Evolutionary conservation across 2,888 invertebrate genomes (phyloP).

Genomic region (Caenorhabditis sp.): DNA sequence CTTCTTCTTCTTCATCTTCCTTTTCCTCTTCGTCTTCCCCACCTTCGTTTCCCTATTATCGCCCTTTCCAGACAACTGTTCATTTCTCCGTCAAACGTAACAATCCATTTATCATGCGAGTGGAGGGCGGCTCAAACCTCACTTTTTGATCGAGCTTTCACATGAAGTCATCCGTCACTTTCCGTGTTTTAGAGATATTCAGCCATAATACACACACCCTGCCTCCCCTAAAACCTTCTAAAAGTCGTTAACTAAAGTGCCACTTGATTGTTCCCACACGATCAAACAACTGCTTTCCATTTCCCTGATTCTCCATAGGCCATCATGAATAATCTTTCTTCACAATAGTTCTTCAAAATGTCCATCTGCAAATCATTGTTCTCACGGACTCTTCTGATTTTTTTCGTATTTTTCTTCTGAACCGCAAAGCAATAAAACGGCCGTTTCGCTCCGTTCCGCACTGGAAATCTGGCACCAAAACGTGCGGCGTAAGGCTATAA

Average conservation of each 20-base stretch:
- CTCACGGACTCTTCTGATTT: no score
- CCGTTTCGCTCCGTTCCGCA: background rate
- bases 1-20: conserved; percentile 7
- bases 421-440: conserved; percentile 12
- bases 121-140: background rate
- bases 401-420: background rate
- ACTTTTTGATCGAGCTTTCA: conserved; percentile 17
- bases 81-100: conserved; percentile 17
- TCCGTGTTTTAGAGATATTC: background rate
- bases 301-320: no score
- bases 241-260: no score
- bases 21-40: no score
- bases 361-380: no score
- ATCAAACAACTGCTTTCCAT: no score
- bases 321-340: no score
- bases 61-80: conserved; percentile 40
- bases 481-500: no score
- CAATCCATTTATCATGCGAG: conserved; percentile 38
- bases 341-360: no score
- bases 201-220: background rate
- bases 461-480: conserved; percentile 14
- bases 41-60: conserved; percentile 10
- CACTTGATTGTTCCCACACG: no score
- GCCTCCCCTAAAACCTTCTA: no score
- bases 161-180: conserved; percentile 23